Conservation (phyloP, 2,888 invertebrate genomes). For the Hipparchia semele region DNA sequence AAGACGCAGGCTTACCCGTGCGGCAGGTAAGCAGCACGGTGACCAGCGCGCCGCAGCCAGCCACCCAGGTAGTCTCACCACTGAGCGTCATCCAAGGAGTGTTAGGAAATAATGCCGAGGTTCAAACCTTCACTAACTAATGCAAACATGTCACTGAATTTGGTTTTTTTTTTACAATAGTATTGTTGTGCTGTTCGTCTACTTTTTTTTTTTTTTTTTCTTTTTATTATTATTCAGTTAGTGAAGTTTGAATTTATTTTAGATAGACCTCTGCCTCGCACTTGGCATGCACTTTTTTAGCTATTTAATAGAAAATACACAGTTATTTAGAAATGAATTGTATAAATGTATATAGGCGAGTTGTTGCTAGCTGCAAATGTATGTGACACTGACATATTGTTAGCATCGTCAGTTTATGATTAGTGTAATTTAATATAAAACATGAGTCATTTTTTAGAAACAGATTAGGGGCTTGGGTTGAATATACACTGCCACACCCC, state of each 20-base stretch:
- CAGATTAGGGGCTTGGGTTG: too few relatives aligned
- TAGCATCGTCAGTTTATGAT: too few relatives aligned
- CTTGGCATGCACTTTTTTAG: slow-evolving; percentile 2
- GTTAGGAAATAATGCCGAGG: slow-evolving; percentile 82
- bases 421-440: too few relatives aligned
- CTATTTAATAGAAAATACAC: neutral
- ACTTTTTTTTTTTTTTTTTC: neutral
- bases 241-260: slow-evolving; percentile 14
- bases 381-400: too few relatives aligned
- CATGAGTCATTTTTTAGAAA: too few relatives aligned
- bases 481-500: too few relatives aligned
- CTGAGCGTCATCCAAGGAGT: slow-evolving; percentile 66
- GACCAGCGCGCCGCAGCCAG: slow-evolving; percentile 61
- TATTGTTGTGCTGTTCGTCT: neutral
- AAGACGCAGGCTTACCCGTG: slow-evolving; percentile 87
- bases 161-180: neutral
- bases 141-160: neutral
- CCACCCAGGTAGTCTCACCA: slow-evolving; percentile 61
- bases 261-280: neutral
- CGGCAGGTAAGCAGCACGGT: slow-evolving; percentile 84
- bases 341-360: too few relatives aligned
- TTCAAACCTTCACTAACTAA: slow-evolving; percentile 63
- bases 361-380: too few relatives aligned
- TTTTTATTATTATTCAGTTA: slow-evolving; percentile 1
- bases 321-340: too few relatives aligned